These are phyloP conservation scores for Drosophila pullipes DNA, from an alignment of 2,888 invertebrate species.

Conservation along the genomic window DNA sequence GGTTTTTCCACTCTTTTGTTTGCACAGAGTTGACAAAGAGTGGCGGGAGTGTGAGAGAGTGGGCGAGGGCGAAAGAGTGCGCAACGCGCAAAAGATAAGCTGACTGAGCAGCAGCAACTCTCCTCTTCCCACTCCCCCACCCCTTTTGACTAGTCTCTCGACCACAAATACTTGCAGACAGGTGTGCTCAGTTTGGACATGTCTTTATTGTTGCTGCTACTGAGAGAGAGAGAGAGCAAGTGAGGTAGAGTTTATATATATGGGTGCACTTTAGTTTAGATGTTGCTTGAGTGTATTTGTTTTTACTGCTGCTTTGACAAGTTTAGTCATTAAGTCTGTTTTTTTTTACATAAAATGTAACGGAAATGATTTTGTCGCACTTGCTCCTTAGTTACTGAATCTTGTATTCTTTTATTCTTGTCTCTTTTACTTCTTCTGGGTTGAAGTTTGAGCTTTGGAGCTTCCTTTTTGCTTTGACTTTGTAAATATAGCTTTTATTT, in stretches of 20 bases:
- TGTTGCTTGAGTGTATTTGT: constrained; percentile 22
- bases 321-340: constrained; percentile 53
- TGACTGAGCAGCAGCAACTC: constrained; percentile 46
- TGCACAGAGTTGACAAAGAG: constrained; percentile 42
- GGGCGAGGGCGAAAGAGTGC: constrained; percentile 30
- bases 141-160: constrained; percentile 2
- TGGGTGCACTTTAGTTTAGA: constrained; percentile 8
- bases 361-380: constrained; percentile 66
- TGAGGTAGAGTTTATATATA: constrained; percentile 11
- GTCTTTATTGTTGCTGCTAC: constrained; percentile 29
- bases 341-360: constrained; percentile 55
- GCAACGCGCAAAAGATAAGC: constrained; percentile 52
- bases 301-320: constrained; percentile 35
- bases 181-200: constrained; percentile 45
- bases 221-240: constrained; percentile 2
- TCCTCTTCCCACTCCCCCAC: neutral
- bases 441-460: constrained; percentile 14
- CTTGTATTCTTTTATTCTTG: neutral
- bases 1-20: constrained; percentile 31
- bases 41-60: constrained; percentile 19
- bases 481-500: neutral
- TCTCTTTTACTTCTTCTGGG: neutral
- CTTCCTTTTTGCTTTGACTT: neutral
- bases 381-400: constrained; percentile 12
- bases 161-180: constrained; percentile 50